Percentiles rank a stretch among this genome's conserved stretches.
Evolutionary conservation across 1,140 invertebrate genomes (phyloP).

Genomic region (Ostrea denselamellosa): DNA sequence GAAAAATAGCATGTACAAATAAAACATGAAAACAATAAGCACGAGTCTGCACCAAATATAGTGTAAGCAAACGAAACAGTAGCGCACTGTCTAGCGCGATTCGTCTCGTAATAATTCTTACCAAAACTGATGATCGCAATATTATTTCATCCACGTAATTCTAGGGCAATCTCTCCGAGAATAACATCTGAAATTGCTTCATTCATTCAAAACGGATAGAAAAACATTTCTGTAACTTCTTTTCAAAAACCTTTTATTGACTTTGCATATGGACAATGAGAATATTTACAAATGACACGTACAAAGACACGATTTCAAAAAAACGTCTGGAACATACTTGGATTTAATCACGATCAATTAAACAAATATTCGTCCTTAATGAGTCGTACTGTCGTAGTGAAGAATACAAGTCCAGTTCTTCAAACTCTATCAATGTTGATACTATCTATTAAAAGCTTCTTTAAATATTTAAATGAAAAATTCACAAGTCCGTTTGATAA

Average conservation of each 20-base stretch:
- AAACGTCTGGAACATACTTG: background rate
- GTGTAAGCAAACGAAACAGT: slow-evolving; percentile 22
- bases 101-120: slow-evolving; percentile 32
- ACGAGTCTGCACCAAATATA: slow-evolving; percentile 14
- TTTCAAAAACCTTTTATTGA: background rate
- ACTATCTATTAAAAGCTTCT: slow-evolving; percentile 6
- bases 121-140: slow-evolving; percentile 7
- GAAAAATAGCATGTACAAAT: background rate
- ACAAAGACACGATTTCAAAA: background rate
- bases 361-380: background rate
- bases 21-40: background rate
- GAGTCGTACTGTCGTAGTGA: background rate
- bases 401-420: background rate
- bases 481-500: slow-evolving; percentile 31
- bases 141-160: slow-evolving; percentile 33
- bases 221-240: background rate
- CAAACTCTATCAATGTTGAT: background rate
- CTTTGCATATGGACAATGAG: slow-evolving; percentile 1
- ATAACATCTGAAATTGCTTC: background rate
- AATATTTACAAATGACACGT: slow-evolving; percentile 36
- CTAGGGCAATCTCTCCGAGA: slow-evolving; percentile 9
- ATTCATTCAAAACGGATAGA: slow-evolving; percentile 13
- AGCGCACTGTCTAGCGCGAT: slow-evolving; percentile 25
- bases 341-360: background rate
- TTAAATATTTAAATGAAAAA: background rate